phyloP scores from a whole-genome alignment of 2,888 invertebrate genomes.

The Falcaria lacertinaria region DNA sequence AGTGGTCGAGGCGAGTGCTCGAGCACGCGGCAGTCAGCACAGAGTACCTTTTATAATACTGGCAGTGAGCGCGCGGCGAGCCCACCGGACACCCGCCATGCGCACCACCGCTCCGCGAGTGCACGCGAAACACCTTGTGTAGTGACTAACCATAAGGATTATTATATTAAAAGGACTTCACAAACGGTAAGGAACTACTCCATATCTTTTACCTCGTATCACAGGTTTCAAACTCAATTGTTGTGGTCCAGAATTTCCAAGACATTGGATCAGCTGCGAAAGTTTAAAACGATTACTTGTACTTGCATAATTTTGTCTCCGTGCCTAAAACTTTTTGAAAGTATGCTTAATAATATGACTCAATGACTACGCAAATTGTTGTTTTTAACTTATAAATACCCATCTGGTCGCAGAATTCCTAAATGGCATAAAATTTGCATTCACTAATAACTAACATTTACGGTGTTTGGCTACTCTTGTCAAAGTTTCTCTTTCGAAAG shows the following conservation, averaged over 20 bases:
- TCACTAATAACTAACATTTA: background rate
- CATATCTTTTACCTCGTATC: background rate
- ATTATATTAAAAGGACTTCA: slow-evolving; percentile 23
- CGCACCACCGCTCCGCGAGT: slow-evolving; percentile 60
- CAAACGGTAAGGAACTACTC: slow-evolving; percentile 31
- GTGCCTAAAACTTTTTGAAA: background rate
- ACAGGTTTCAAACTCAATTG: background rate
- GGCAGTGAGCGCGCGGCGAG: slow-evolving; percentile 63
- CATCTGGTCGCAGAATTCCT: background rate
- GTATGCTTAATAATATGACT: background rate
- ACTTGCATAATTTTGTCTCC: slow-evolving; percentile 23
- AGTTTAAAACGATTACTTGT: slow-evolving; percentile 39
- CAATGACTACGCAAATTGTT: background rate
- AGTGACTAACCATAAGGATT: slow-evolving; percentile 63
- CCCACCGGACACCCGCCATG: slow-evolving; percentile 53
- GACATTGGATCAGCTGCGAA: slow-evolving; percentile 59
- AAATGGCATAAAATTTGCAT: background rate
- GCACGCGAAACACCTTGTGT: slow-evolving; percentile 54
- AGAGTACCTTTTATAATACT: too few relatives aligned
- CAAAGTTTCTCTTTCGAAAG: slow-evolving; percentile 55
- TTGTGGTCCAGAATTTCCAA: too few relatives aligned
- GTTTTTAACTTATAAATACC: background rate
- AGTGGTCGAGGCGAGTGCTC: slow-evolving; percentile 24
- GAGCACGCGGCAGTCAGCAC: slow-evolving; percentile 12
- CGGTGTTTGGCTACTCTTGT: background rate